Conservation (phyloP, 2,888 invertebrate species). For the Therioaphis trifolii region DNA sequence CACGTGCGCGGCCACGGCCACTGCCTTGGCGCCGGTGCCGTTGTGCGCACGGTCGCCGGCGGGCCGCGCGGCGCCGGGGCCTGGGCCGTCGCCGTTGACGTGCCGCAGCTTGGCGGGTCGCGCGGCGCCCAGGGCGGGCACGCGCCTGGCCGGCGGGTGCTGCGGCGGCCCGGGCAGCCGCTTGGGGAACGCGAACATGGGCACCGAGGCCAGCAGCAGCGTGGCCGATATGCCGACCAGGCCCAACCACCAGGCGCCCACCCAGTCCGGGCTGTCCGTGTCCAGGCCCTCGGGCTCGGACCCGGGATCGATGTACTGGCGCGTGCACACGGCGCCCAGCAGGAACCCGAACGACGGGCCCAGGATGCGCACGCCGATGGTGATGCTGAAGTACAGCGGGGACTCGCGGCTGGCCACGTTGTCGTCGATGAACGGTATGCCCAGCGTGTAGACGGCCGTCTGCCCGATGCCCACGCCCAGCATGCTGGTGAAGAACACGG, state of each 20-base stretch:
- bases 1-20: slow-evolving; percentile 65
- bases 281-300: slow-evolving; percentile 80
- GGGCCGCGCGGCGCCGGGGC: slow-evolving; percentile 6
- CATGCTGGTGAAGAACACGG: slow-evolving; percentile 88
- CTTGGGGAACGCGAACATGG: slow-evolving; percentile 92
- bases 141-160: slow-evolving; percentile 59
- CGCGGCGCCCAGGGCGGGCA: background rate
- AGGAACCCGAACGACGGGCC: slow-evolving; percentile 92
- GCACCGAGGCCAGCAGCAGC: slow-evolving; percentile 83
- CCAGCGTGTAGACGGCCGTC: slow-evolving; percentile 91
- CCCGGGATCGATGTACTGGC: slow-evolving; percentile 85
- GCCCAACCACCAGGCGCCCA: slow-evolving; percentile 98
- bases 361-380: slow-evolving; percentile 89
- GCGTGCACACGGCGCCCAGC: slow-evolving; percentile 88
- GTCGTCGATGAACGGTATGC: slow-evolving; percentile 93
- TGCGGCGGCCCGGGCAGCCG: slow-evolving; percentile 69
- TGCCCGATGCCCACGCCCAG: slow-evolving; percentile 91
- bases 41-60: background rate
- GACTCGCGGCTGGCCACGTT: slow-evolving; percentile 93
- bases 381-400: slow-evolving; percentile 92
- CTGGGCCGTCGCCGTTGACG: slow-evolving; percentile 33
- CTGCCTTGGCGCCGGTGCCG: slow-evolving; percentile 43
- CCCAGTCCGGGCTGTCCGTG: slow-evolving; percentile 78
- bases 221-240: slow-evolving; percentile 86
- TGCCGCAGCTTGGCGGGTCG: background rate